Conservation (phyloP, 2,113 vertebrate genomes). For the Terrapene triunguis region DNA sequence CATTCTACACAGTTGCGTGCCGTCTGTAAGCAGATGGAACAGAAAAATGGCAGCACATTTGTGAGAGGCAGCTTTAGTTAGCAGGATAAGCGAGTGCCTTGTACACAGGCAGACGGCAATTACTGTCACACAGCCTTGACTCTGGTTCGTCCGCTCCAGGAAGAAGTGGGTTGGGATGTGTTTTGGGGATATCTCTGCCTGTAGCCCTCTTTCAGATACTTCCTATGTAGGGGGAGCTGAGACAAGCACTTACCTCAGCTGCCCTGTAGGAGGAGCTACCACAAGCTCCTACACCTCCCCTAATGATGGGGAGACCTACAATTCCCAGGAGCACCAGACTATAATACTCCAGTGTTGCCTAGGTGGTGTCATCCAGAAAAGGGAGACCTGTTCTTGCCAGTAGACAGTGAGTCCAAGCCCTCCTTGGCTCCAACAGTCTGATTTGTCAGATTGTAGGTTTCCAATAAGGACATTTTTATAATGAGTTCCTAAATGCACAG, state of each 20-base stretch:
- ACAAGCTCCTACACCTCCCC: neutral
- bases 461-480: neutral
- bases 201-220: neutral
- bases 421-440: neutral
- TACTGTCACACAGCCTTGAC: neutral
- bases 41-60: neutral
- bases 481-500: neutral
- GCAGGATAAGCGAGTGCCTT: neutral
- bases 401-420: neutral
- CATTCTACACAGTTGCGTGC: neutral
- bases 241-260: neutral
- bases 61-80: neutral
- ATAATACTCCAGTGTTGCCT: neutral
- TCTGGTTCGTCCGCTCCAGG: neutral
- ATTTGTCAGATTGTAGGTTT: neutral
- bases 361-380: neutral
- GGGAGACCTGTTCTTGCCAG: neutral
- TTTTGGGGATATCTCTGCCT: neutral
- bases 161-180: neutral
- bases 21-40: neutral
- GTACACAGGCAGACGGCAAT: neutral
- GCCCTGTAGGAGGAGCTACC: neutral
- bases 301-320: neutral
- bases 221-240: neutral
- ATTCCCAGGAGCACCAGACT: neutral